Evolutionary conservation across 1,140 invertebrate species (phyloP).

Genomic region (Trypoxylus dichotomus): DNA sequence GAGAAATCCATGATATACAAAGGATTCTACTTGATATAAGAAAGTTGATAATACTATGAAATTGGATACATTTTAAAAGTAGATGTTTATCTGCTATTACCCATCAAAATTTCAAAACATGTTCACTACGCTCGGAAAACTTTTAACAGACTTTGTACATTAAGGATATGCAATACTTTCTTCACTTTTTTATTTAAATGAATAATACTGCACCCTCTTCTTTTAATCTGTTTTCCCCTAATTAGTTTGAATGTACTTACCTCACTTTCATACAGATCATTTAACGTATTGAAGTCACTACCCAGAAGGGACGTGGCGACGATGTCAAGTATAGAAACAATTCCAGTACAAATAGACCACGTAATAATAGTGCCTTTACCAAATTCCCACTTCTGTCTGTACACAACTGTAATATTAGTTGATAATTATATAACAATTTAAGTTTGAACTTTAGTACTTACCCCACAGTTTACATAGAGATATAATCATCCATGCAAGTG

Average conservation of each 20-base stretch:
- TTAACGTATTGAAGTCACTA: not conserved
- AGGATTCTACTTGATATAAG: too few species aligned
- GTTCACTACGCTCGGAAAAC: too few species aligned
- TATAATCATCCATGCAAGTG: conserved; percentile 1
- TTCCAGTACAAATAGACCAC: not conserved
- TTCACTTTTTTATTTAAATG: too few species aligned
- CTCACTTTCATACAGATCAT: too few species aligned
- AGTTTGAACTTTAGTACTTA: not conserved
- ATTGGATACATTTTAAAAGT: too few species aligned
- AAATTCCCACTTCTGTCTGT: not conserved
- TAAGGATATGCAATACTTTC: too few species aligned
- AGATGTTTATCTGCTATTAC: too few species aligned
- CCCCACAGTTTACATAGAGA: not conserved
- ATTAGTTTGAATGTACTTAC: not conserved
- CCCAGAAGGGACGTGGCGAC: not conserved
- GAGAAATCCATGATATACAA: too few species aligned
- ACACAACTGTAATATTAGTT: not conserved
- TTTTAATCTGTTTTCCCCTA: not conserved
- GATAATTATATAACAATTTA: not conserved
- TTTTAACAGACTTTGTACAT: too few species aligned
- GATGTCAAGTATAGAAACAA: not conserved
- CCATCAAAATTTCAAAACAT: too few species aligned
- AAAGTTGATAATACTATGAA: too few species aligned
- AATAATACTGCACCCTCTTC: too few species aligned
- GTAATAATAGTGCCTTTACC: not conserved